Conservation (phyloP, 2,113 vertebrate species). For the Procavia capensis region DNA sequence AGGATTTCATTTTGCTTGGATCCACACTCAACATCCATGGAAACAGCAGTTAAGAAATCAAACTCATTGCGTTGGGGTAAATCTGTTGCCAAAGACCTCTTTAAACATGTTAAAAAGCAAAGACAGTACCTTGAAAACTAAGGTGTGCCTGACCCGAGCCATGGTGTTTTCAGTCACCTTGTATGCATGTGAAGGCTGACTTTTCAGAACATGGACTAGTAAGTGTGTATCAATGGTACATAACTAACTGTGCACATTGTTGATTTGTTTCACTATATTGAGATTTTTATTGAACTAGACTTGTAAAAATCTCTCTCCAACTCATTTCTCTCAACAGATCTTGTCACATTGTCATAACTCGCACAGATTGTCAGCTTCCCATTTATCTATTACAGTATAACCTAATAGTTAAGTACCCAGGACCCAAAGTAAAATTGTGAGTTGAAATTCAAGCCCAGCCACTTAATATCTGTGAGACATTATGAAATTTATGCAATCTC, state of each 20-base stretch:
- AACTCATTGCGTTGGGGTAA: too few species aligned
- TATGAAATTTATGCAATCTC: background rate
- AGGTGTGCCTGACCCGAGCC: too few species aligned
- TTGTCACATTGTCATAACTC: background rate
- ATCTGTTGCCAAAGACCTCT: too few species aligned
- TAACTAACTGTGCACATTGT: background rate
- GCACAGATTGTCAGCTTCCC: background rate
- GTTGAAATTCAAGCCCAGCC: background rate
- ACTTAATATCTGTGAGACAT: background rate
- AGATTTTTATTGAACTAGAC: background rate
- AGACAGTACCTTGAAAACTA: too few species aligned
- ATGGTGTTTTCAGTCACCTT: too few species aligned
- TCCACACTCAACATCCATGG: too few species aligned
- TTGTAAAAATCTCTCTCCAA: background rate
- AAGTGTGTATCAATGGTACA: background rate
- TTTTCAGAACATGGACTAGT: background rate
- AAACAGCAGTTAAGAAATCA: too few species aligned
- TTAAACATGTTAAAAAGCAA: too few species aligned
- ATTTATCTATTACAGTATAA: background rate
- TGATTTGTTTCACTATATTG: background rate
- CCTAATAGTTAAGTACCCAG: background rate
- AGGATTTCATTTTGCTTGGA: too few species aligned
- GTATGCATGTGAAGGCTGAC: too few species aligned
- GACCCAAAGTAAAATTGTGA: background rate
- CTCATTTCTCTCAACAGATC: background rate